Conservation (phyloP, 2,888 invertebrate genomes). For the Azorinus chamasolen region DNA sequence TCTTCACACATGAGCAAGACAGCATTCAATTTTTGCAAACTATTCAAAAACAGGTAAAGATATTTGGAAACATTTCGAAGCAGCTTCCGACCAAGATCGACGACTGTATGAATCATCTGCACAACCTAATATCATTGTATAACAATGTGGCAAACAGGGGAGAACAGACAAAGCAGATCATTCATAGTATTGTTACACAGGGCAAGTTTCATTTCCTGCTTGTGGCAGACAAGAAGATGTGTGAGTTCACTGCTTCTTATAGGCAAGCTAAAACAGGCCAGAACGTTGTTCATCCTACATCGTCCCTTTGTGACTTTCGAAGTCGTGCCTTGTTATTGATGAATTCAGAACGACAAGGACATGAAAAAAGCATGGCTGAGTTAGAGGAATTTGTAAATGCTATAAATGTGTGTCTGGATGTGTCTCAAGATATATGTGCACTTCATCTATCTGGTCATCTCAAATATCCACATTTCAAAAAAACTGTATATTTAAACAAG, state of each 20-base stretch:
- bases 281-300: neutral
- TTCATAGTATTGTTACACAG: constrained; percentile 55
- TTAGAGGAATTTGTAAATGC: constrained; percentile 29
- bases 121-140: constrained; percentile 68
- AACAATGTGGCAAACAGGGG: constrained; percentile 72
- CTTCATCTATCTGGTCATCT: constrained; percentile 57
- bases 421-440: constrained; percentile 20
- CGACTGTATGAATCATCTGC: constrained; percentile 63
- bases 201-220: constrained; percentile 59
- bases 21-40: constrained; percentile 18
- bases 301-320: constrained; percentile 58
- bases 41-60: constrained; percentile 31
- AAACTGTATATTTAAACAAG: neutral
- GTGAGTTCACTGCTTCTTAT: constrained; percentile 29
- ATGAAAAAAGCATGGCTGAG: constrained; percentile 12
- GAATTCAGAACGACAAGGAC: constrained; percentile 47
- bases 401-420: constrained; percentile 49
- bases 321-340: constrained; percentile 66
- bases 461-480: constrained; percentile 17
- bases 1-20: neutral
- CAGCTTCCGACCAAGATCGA: constrained; percentile 54
- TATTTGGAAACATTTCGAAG: constrained; percentile 13
- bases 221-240: constrained; percentile 3
- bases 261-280: neutral
- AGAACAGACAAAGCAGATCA: constrained; percentile 68